A percentile compares a stretch with the other conserved stretches of the same genome.
Evolutionary conservation across 1,140 invertebrate species (phyloP).

Genomic region (Lordiphosa stackelbergi): DNA sequence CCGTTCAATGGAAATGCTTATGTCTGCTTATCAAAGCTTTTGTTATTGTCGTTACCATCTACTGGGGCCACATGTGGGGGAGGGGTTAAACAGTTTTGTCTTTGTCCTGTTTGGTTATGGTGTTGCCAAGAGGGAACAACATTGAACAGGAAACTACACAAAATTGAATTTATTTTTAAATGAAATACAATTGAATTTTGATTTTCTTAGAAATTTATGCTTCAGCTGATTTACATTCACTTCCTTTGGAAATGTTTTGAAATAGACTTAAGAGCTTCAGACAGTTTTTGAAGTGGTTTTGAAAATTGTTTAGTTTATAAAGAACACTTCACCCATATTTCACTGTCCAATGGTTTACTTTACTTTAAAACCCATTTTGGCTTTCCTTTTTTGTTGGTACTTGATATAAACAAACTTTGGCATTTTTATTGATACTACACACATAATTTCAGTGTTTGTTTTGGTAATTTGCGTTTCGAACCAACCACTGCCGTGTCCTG

Average conservation of each 20-base stretch:
- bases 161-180: slow-evolving; percentile 41
- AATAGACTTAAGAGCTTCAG: neutral
- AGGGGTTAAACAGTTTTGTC: slow-evolving; percentile 4
- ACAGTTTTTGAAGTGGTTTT: neutral
- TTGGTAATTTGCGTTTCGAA: slow-evolving; percentile 29
- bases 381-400: neutral
- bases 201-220: neutral
- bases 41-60: slow-evolving; percentile 28
- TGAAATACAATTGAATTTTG: slow-evolving; percentile 30
- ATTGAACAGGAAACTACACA: slow-evolving; percentile 41
- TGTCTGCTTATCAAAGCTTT: slow-evolving; percentile 59
- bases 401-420: slow-evolving; percentile 34
- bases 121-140: slow-evolving; percentile 40
- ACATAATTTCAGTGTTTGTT: slow-evolving; percentile 26
- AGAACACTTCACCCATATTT: neutral
- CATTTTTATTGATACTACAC: slow-evolving; percentile 35
- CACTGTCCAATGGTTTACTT: slow-evolving; percentile 13
- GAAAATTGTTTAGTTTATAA: neutral
- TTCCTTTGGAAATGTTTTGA: neutral
- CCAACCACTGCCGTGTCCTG: slow-evolving; percentile 18
- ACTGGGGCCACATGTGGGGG: neutral
- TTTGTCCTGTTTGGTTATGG: slow-evolving; percentile 18
- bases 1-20: slow-evolving; percentile 18
- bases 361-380: too few species aligned
- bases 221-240: neutral